These are phyloP conservation scores for Piezodorus guildinii DNA, from an alignment of 1,140 invertebrate species.

Conservation along the genomic window DNA sequence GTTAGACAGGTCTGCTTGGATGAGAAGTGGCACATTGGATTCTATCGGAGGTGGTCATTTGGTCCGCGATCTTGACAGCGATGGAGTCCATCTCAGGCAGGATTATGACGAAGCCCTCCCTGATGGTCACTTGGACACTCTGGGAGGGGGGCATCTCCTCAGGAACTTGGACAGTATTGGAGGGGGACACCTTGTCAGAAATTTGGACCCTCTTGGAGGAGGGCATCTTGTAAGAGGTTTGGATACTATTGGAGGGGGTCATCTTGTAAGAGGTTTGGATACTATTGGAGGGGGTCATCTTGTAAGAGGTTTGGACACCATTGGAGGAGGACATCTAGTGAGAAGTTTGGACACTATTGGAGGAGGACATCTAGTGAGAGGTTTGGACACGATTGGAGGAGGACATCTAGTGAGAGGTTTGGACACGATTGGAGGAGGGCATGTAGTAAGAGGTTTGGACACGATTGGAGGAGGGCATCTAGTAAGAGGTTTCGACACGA, in stretches of 20 bases:
- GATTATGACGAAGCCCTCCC: not conserved
- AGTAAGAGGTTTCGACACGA: not conserved
- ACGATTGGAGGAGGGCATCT: not conserved
- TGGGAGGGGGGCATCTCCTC: conserved; percentile 31
- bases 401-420: not conserved
- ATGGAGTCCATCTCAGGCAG: not conserved
- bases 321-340: not conserved
- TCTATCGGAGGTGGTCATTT: conserved; percentile 20
- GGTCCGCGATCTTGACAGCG: conserved; percentile 13
- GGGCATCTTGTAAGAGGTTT: conserved; percentile 10
- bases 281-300: conserved; percentile 22
- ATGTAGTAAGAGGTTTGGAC: not conserved
- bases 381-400: not conserved
- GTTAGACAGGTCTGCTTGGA: conserved; percentile 15
- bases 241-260: conserved; percentile 14
- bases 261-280: conserved; percentile 8
- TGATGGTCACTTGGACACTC: conserved; percentile 7
- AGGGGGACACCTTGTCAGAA: too few relatives aligned
- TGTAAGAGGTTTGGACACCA: conserved; percentile 24
- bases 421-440: conserved; percentile 4
- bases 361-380: conserved; percentile 15
- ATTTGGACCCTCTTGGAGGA: conserved; percentile 21
- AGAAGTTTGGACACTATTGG: conserved; percentile 1
- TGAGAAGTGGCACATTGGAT: conserved; percentile 25
- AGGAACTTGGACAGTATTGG: not conserved